These are phyloP conservation scores for Mythimna pallens DNA, from an alignment of 2,888 invertebrate genomes.

Conservation along the genomic window DNA sequence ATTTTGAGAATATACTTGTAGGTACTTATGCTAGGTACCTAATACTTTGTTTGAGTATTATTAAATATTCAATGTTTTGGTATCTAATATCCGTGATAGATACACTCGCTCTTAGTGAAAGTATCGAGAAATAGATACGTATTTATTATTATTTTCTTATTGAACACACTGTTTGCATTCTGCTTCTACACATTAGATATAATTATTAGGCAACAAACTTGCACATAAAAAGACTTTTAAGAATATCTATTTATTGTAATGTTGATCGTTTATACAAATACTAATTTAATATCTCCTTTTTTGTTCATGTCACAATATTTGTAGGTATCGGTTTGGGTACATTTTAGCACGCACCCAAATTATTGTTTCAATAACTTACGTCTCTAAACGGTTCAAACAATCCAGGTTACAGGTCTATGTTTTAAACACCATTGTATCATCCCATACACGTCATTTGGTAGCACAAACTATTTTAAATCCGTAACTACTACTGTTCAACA, in stretches of 20 bases:
- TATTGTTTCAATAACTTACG: conserved; percentile 12
- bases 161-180: not conserved
- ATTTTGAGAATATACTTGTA: not conserved
- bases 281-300: conserved; percentile 6
- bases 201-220: not conserved
- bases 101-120: not conserved
- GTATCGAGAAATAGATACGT: not conserved
- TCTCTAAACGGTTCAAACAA: not conserved
- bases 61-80: conserved; percentile 2
- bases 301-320: conserved; percentile 15
- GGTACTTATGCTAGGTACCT: not conserved
- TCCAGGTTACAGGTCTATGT: conserved; percentile 19
- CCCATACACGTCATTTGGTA: conserved; percentile 6
- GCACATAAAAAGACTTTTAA: not conserved
- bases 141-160: not conserved
- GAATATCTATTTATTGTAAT: not conserved
- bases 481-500: conserved; percentile 37
- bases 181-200: not conserved
- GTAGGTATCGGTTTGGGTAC: conserved; percentile 50
- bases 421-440: conserved; percentile 7
- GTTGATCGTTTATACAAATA: not conserved
- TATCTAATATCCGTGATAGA: not conserved
- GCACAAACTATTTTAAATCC: conserved; percentile 21
- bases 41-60: not conserved
- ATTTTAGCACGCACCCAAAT: conserved; percentile 53